phyloP scores from a whole-genome alignment of 2,888 invertebrate genomes.

The Drosophila prolongata region DNA sequence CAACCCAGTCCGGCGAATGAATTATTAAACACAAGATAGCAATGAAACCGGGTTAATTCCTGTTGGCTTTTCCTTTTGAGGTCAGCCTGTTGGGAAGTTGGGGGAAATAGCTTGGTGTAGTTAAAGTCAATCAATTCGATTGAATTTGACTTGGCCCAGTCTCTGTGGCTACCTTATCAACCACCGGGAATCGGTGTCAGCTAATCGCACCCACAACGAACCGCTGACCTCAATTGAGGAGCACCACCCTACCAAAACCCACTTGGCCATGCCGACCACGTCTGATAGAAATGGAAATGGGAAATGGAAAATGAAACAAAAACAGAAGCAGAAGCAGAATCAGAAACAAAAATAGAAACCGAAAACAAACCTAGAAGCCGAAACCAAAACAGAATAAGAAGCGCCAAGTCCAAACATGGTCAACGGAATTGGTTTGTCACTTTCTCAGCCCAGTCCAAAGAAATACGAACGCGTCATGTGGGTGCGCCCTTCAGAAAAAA shows the following conservation, averaged over 20 bases:
- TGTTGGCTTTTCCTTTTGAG: neutral
- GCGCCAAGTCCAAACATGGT: conserved; percentile 22
- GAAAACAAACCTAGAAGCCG: conserved; percentile 25
- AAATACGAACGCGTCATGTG: conserved; percentile 8
- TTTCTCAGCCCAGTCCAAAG: conserved; percentile 14
- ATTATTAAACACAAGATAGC: conserved; percentile 1
- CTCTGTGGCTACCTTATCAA: conserved; percentile 10
- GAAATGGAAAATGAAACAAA: too few species aligned
- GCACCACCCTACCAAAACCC: conserved; percentile 8
- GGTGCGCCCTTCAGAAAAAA: conserved; percentile 3
- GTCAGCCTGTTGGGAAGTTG: neutral
- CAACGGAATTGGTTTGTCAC: conserved; percentile 29
- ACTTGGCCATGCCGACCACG: conserved; percentile 32
- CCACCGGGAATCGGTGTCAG: conserved; percentile 26
- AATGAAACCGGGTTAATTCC: neutral
- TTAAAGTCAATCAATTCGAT: neutral
- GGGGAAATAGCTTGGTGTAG: neutral
- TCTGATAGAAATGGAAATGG: conserved; percentile 10
- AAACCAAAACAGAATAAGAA: conserved; percentile 29
- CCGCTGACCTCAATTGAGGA: conserved; percentile 21
- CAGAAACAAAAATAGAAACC: neutral
- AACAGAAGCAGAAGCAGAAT: neutral
- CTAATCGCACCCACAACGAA: conserved; percentile 32
- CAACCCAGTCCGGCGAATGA: neutral
- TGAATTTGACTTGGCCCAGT: conserved; percentile 6